Evolutionary conservation across 1,140 invertebrate genomes (phyloP).

Genomic region (Venturia canescens): DNA sequence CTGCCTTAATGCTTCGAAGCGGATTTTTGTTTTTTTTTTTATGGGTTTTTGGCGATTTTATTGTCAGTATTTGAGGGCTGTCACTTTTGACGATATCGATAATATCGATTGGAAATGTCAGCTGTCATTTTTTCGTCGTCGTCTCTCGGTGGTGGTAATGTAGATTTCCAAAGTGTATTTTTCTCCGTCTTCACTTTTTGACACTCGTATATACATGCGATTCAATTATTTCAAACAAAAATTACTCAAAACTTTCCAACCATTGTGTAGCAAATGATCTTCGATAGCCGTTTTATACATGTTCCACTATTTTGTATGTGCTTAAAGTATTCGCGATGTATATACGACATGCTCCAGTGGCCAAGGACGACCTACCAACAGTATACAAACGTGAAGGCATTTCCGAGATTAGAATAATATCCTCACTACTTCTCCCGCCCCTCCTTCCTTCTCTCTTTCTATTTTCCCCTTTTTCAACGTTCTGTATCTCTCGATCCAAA

Average conservation of each 20-base stretch:
- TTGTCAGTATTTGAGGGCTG: too few species aligned
- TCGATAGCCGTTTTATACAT: not conserved
- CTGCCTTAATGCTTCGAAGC: too few species aligned
- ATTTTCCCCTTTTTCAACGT: not conserved
- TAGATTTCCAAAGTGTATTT: not conserved
- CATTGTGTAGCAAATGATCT: not conserved
- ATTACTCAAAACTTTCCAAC: not conserved
- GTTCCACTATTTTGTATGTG: not conserved
- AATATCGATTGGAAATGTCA: too few species aligned
- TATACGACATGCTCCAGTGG: slow-evolving; percentile 6
- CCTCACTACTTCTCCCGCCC: not conserved
- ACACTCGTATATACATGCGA: not conserved
- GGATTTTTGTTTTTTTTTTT: too few species aligned
- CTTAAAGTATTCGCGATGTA: not conserved
- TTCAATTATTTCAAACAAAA: not conserved
- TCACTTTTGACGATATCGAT: too few species aligned
- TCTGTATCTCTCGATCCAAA: not conserved
- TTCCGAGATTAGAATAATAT: slow-evolving; percentile 20
- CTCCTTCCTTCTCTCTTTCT: not conserved
- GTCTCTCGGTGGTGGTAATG: too few species aligned
- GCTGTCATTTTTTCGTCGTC: too few species aligned
- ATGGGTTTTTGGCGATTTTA: too few species aligned
- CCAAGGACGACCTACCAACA: slow-evolving; percentile 10
- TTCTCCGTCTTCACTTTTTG: not conserved
- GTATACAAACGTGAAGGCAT: slow-evolving; percentile 14